phyloP scores from a whole-genome alignment of 2,797 vertebrate genomes.

The Pygocentrus nattereri region DNA sequence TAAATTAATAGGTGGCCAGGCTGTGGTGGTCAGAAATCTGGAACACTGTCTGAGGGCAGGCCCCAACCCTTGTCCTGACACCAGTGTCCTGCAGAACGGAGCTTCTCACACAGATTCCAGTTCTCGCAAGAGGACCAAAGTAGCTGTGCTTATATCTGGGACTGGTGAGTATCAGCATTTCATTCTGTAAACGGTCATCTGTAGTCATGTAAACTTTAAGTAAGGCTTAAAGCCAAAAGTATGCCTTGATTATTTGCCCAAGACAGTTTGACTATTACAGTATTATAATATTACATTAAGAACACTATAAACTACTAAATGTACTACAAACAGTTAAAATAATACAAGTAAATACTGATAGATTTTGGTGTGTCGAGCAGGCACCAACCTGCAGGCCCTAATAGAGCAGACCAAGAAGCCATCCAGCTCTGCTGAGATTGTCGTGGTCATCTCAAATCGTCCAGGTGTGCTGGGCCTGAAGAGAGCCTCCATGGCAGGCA shows the following conservation, averaged over 20 bases:
- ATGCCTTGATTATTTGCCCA: too few species aligned
- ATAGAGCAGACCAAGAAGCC: constrained; percentile 86
- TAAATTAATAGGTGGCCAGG: constrained; percentile 66
- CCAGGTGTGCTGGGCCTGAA: constrained; percentile 87
- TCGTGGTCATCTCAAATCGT: constrained; percentile 93
- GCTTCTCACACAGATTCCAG: constrained; percentile 48
- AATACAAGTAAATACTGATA: neutral
- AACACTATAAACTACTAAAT: too few species aligned
- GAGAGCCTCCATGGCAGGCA: constrained; percentile 87
- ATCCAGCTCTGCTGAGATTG: constrained; percentile 85
- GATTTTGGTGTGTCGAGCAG: constrained; percentile 68
- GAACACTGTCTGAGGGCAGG: constrained; percentile 67
- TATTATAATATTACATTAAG: too few species aligned
- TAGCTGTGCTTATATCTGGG: constrained; percentile 95
- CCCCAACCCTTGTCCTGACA: neutral
- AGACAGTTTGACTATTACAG: too few species aligned
- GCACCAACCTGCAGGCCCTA: constrained; percentile 95
- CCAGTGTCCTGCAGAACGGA: constrained; percentile 16
- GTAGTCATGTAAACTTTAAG: too few species aligned
- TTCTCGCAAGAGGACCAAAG: constrained; percentile 75
- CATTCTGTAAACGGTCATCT: neutral
- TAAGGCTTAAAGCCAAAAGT: too few species aligned
- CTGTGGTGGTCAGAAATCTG: constrained; percentile 77
- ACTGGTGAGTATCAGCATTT: constrained; percentile 80
- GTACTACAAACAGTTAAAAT: neutral